Percentiles rank a stretch among this genome's conserved stretches.
phyloP scores from a whole-genome alignment of 2,113 vertebrate genomes.

The Pollimyrus isidori region DNA sequence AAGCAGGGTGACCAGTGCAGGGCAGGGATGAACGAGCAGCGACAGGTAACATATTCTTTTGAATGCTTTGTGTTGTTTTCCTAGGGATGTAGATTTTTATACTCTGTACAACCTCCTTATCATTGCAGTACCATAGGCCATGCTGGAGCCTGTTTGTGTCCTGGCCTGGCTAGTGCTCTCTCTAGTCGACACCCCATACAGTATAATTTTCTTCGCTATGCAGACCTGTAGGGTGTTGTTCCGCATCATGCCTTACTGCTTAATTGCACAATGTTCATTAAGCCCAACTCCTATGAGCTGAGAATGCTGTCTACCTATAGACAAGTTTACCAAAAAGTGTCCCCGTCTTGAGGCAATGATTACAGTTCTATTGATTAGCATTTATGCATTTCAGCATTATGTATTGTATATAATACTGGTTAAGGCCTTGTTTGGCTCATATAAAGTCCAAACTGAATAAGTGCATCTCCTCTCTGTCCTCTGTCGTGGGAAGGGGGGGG shows the following conservation, averaged over 20 bases:
- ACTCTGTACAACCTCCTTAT: background rate
- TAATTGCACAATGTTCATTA: background rate
- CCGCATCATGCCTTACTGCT: background rate
- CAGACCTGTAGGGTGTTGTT: background rate
- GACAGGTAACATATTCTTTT: background rate
- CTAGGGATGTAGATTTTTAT: background rate
- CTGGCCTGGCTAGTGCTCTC: background rate
- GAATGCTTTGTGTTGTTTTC: background rate
- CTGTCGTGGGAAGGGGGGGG: too few species aligned
- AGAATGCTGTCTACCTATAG: background rate
- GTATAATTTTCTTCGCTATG: background rate
- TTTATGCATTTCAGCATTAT: background rate
- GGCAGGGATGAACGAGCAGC: too few species aligned
- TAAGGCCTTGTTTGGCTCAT: background rate
- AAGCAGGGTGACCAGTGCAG: too few species aligned
- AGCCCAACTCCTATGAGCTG: background rate
- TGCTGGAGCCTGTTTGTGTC: background rate
- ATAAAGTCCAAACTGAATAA: background rate
- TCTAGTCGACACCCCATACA: background rate
- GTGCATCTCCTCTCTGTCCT: background rate
- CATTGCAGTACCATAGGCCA: background rate
- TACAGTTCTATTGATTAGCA: background rate
- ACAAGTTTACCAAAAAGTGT: background rate
- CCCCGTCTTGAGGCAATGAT: background rate
- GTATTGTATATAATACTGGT: background rate